phyloP scores from a whole-genome alignment of 2,797 vertebrate genomes.

The Octomys mimax region DNA sequence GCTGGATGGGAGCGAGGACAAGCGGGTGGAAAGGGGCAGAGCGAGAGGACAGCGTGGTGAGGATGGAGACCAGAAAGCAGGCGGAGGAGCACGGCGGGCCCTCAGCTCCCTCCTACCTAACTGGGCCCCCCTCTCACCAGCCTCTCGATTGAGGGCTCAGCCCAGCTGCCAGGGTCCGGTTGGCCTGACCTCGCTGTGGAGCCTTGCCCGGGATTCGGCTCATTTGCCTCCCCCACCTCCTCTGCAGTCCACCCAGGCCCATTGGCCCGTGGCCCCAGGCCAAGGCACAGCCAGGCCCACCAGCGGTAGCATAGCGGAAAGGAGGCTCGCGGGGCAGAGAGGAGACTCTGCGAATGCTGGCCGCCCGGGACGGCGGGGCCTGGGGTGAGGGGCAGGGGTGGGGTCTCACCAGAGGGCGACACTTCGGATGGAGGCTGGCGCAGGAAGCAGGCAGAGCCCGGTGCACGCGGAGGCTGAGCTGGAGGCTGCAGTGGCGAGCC shows the following conservation, averaged over 20 bases:
- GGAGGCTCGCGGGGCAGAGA: neutral
- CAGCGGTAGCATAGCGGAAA: neutral
- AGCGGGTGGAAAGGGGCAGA: neutral
- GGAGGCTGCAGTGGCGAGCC: neutral
- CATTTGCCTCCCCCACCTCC: neutral
- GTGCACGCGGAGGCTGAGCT: neutral
- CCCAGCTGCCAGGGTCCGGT: neutral
- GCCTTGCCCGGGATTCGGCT: neutral
- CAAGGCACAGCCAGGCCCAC: too few species aligned
- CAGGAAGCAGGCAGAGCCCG: neutral
- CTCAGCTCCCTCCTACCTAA: neutral
- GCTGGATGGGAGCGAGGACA: neutral
- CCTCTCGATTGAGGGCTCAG: neutral
- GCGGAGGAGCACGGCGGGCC: neutral
- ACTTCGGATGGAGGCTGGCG: neutral
- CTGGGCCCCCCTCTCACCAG: neutral
- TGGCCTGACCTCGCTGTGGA: neutral
- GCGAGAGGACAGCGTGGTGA: neutral
- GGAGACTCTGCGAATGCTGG: neutral
- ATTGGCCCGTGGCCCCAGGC: too few species aligned
- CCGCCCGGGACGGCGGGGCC: neutral
- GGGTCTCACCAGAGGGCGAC: constrained; percentile 62
- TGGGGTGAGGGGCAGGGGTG: neutral
- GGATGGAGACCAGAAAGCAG: neutral
- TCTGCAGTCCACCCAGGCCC: neutral